Base-by-base conservation (phyloP, 2,113 vertebrate genomes). In the Furnarius figulus region DNA sequence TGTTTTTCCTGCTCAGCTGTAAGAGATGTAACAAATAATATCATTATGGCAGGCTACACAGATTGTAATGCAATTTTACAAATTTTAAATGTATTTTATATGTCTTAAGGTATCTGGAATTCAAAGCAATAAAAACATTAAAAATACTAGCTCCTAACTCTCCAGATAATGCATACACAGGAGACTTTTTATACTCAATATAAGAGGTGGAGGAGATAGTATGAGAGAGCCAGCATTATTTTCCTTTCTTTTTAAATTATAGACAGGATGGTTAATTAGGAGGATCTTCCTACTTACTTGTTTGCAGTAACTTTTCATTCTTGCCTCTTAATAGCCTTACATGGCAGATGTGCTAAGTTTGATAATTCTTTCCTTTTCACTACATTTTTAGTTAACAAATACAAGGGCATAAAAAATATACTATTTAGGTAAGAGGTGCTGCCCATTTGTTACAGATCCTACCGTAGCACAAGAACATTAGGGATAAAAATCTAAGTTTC, bases 1-100 rank as follows among this genome's bases (percentile, higher is more conserved):
- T 93, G 93, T 81, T 98, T 96, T 79, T 97, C 94, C 80, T 93
- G 93, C 56, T 95, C 85, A 78, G 46, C 97, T 98, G 86, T 50
- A 95, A 95, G 71, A 93, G 40, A 94, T 49, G 53, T 49, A 56
- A 85, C 84, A 91, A 83, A 76, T 53, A 53, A 9, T 30, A 78
- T 12, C 13, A 28, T 55, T 53, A 40, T 52, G 35, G 35, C 27
- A 67, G 24, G 30, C 49, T 66, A 31, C 63, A 42, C 22, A 61
- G 9, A 42, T 17, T 66, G 52, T 33, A 63, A 85, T 33, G 16
- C 19, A 59, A 78, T 85, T 49, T 67, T n/a, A 52, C 7, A 37
- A 10, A 20, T 74, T 83, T 14, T 0, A 73, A 62, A 71, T 37
- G 12, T 18, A 85, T 73, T 73, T 44, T 4, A 46, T 59, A 62